These are phyloP conservation scores for Diadumene lineata DNA, from an alignment of 92 coral and sea anemone species.

Conservation along the genomic window DNA sequence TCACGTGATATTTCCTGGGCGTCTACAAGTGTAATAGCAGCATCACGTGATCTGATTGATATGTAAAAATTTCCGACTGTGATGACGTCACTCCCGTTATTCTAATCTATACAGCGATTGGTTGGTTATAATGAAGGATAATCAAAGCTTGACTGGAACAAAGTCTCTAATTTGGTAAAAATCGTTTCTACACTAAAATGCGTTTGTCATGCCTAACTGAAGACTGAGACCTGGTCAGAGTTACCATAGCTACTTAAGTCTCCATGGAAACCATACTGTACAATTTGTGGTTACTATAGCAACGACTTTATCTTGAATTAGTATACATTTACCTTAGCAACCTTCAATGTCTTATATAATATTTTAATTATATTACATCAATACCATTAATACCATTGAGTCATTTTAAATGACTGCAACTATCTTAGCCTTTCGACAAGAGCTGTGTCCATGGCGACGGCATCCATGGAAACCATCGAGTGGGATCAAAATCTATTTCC, in stretches of 20 bases:
- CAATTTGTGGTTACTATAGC: conserved; percentile 7
- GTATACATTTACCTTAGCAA: conserved; percentile 5
- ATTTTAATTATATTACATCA: conserved; percentile 6
- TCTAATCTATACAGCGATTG: no score
- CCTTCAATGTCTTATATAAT: background rate
- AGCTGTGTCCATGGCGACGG: conserved; percentile 1
- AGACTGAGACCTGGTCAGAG: conserved; percentile 10
- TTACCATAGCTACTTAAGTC: conserved; percentile 3
- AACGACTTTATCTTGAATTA: background rate
- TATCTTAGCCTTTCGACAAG: background rate
- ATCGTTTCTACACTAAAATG: conserved; percentile 9
- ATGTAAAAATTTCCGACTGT: background rate
- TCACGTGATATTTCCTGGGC: conserved; percentile 14
- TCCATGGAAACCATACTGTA: conserved; percentile 12
- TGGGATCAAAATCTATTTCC: background rate
- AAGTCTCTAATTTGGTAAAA: conserved; percentile 11
- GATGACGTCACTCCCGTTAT: conserved; percentile 17
- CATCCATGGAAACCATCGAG: background rate
- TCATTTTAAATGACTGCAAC: conserved; percentile 2
- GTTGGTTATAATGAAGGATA: no score
- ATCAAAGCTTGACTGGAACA: conserved; percentile 1
- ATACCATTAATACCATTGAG: background rate
- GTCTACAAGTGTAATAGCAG: background rate
- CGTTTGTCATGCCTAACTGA: conserved; percentile 1
- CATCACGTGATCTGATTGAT: conserved; percentile 9